Evolutionary conservation across 30 jellyfish, hydroid and myxozoan genomes (phyloP), one percentile per base, ranked within the genome.

Genomic region (Sanderia malayensis): DNA sequence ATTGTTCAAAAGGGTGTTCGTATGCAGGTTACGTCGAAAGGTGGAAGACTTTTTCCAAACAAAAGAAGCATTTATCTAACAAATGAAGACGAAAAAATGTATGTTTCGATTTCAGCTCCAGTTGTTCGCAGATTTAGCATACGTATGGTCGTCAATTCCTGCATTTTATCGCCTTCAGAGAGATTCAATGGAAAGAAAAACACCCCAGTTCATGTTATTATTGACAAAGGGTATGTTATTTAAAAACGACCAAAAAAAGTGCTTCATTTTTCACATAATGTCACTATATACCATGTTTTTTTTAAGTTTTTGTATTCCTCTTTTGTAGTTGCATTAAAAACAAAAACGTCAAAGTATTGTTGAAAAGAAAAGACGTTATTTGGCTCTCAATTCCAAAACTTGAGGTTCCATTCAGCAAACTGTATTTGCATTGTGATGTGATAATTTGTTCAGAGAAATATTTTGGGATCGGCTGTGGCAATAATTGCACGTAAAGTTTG

Each of bases 311-410:
- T 37, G 13, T 13, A 4, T 37, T 37, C 52, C 7, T 49, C 27
- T 49, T 2, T 49, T 18, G 25, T 19, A 76, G 87, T 41, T 76
- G 87, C 80, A 45, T 65, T 8, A 61, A 44, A 10, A 63, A 76
- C 73, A 63, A 76, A 17, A 46, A 53, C n/a, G 79, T 46, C 58
- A 61, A 62, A 31, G 33, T 61, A 7, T 21, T 3, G 13, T 76
- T 44, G 72, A 61, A 29, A 45, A 62, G 61, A 30, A 58, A 58
- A 1, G 79, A 76, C 30, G 79, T 67, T 15, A 46, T 76, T 30
- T 76, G 87, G 87, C 62, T 61, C 59, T 76, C 87, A 8, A 49
- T 49, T 19, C 23, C 23, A 24, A 49, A 49, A 19, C 64, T 19
- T 9, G 64, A 18, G 6, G 27, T 49, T 49, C 64, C 64, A 2